Evolutionary conservation across 2,888 invertebrate genomes (phyloP).

Genomic region (Drosophila demipolita): DNA sequence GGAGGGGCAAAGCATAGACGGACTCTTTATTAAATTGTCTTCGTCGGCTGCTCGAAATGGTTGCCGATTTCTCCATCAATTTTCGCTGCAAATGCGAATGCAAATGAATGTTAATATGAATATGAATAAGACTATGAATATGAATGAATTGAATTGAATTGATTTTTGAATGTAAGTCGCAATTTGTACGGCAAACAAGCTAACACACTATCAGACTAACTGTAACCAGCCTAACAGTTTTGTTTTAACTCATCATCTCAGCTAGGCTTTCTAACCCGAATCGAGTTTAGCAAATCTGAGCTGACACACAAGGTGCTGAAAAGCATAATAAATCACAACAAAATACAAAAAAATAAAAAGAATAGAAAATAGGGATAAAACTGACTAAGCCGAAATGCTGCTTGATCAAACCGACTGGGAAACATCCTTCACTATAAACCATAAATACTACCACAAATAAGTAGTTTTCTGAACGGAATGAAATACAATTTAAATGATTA

Average conservation of each 20-base stretch:
- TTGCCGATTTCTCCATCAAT: conserved; percentile 50
- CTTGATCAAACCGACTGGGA: neutral
- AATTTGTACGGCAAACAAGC: conserved; percentile 1
- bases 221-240: neutral
- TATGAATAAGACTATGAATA: conserved; percentile 35
- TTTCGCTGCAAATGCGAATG: conserved; percentile 39
- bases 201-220: neutral
- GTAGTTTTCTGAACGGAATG: neutral
- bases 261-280: conserved; percentile 5
- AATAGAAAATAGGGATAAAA: neutral
- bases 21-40: conserved; percentile 31
- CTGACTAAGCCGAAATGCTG: neutral
- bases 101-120: conserved; percentile 19
- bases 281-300: conserved; percentile 30
- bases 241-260: neutral
- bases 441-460: neutral
- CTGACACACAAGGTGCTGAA: conserved; percentile 59
- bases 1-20: neutral
- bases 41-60: conserved; percentile 48
- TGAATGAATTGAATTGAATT: conserved; percentile 11
- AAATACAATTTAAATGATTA: too few relatives aligned
- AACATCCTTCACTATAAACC: conserved; percentile 16
- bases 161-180: neutral
- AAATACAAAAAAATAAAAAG: neutral
- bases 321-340: conserved; percentile 63